Percentiles rank a stretch among this genome's conserved stretches.
Evolutionary conservation across 2,888 invertebrate genomes (phyloP).

Genomic region (Drosophila demipolita): DNA sequence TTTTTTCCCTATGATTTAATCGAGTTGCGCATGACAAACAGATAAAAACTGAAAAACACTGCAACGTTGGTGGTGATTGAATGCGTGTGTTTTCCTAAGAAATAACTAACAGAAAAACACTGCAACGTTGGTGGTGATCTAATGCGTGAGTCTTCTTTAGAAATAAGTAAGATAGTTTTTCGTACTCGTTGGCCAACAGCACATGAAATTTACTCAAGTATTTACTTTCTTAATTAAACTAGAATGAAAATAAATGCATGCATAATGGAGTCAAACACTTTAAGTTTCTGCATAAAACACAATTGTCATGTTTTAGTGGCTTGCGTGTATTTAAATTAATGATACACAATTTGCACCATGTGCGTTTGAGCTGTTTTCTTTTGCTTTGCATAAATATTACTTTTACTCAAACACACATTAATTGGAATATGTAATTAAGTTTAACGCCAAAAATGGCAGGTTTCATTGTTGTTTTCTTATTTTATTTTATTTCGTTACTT

Average conservation of each 20-base stretch:
- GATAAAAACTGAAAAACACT: not conserved
- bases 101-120: not conserved
- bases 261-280: not conserved
- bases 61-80: conserved; percentile 1
- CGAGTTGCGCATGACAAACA: conserved; percentile 13
- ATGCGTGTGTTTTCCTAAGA: not conserved
- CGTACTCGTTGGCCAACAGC: too few species aligned
- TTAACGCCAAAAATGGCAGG: conserved; percentile 22
- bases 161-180: not conserved
- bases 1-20: conserved; percentile 42
- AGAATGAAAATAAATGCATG: conserved; percentile 3
- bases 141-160: not conserved
- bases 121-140: conserved; percentile 6
- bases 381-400: not conserved
- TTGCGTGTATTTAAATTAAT: conserved; percentile 19
- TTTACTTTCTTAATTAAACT: not conserved
- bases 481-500: conserved; percentile 14
- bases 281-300: not conserved
- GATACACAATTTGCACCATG: conserved; percentile 9
- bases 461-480: conserved; percentile 21
- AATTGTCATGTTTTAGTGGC: conserved; percentile 1
- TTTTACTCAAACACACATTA: conserved; percentile 36
- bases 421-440: conserved; percentile 41
- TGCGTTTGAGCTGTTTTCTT: not conserved
- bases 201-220: not conserved